Evolutionary conservation across 2,113 vertebrate species (phyloP), one percentile per base, ranked within the genome.

Genomic region (Aegotheles bennettii): DNA sequence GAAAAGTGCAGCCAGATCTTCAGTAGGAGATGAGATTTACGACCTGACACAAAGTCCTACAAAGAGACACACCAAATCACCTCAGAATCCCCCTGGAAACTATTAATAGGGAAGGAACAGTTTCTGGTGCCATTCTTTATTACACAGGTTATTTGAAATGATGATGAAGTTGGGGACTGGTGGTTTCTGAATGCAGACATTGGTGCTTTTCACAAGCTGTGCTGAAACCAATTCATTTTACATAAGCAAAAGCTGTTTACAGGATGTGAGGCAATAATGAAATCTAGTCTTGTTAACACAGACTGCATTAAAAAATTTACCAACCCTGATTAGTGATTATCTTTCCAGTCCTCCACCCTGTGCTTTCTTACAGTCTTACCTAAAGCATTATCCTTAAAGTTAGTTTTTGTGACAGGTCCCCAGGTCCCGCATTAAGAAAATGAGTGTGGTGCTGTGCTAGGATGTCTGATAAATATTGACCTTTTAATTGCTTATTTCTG

Each of bases 201-300:
- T 4, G 1, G 11, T 76, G 42, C 17, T 38, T 77, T 82, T 75
- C 45, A 68, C 51, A 67, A 80, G 53, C 47, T 85, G 7, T 78
- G 80, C 88, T 93, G 92, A 93, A 90, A 83, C 29, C 74, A 77
- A 24, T 79, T 90, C 21, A 71, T 88, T 88, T 90, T 70, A 40
- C 48, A 7, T 77, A n/a, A 87, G 59, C 48, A 7, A 74, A n/a
- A 87, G 59, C 63, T 59, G 24, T 80, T 69, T 36, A 24, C 51
- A 61, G 24, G 42, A 11, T 68, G 28, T 24, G 87, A 83, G 79
- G 17, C 43, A 70, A 24, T 21, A 68, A 51, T 10, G 13, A 21
- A 36, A 35, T 6, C 35, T 48, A 17, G 16, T 43, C 74, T 45
- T 50, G 21, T 60, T 87, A 69, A 64, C 48, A 51, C 56, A 64